Percentiles rank a stretch among this genome's conserved stretches.
Conservation (phyloP, 2,888 invertebrate species). For the Helleia helle region DNA sequence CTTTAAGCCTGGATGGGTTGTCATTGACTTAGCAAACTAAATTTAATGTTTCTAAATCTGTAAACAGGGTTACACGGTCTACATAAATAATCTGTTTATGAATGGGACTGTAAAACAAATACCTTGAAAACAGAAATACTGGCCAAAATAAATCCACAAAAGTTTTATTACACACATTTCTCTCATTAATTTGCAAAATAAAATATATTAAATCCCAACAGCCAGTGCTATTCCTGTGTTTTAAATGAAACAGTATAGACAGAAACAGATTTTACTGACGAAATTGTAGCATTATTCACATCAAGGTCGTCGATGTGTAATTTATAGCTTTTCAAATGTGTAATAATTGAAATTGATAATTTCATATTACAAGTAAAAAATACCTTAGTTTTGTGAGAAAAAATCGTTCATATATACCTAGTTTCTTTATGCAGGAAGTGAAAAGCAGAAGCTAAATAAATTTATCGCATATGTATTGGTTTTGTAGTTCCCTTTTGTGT, state of each 20-base stretch:
- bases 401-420: too few relatives aligned
- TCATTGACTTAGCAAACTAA: constrained; percentile 24
- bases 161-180: constrained; percentile 2
- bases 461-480: too few relatives aligned
- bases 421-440: too few relatives aligned
- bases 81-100: constrained; percentile 15
- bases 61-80: constrained; percentile 11
- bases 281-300: too few relatives aligned
- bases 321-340: too few relatives aligned
- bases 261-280: too few relatives aligned
- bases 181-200: not conserved
- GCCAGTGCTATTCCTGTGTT: not conserved
- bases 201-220: not conserved
- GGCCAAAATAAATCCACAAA: constrained; percentile 6
- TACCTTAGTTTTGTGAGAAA: too few relatives aligned
- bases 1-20: constrained; percentile 22
- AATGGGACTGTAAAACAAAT: constrained; percentile 14
- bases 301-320: too few relatives aligned
- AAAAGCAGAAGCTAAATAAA: too few relatives aligned
- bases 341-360: too few relatives aligned
- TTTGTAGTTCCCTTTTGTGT: not conserved
- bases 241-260: not conserved
- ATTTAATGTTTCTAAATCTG: constrained; percentile 21
- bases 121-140: constrained; percentile 5
- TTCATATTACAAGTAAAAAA: too few relatives aligned